A percentile compares a stretch with the other conserved stretches of the same genome.
phyloP scores from a whole-genome alignment of 2,888 invertebrate species.

The Eilema griseolum region DNA sequence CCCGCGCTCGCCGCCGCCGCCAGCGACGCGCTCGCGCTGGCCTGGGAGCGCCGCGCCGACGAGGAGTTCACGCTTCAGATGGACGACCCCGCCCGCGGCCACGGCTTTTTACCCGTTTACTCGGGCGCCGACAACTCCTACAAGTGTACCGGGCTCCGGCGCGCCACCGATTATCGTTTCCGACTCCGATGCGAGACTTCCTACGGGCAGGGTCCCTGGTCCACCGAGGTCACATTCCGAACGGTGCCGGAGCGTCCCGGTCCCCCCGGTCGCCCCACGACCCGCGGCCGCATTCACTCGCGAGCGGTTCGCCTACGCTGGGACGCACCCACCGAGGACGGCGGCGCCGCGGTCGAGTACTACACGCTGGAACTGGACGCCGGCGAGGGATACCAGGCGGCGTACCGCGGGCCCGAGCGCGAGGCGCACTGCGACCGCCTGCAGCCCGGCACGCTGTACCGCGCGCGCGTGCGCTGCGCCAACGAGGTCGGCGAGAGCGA shows the following conservation, averaged over 20 bases:
- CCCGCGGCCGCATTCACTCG: constrained; percentile 94
- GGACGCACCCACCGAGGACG: constrained; percentile 92
- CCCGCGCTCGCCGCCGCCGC: constrained; percentile 90
- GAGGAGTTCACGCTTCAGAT: constrained; percentile 94
- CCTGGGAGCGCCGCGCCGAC: constrained; percentile 93
- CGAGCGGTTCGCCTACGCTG: constrained; percentile 93
- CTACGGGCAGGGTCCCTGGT: constrained; percentile 94
- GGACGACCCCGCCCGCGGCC: constrained; percentile 90
- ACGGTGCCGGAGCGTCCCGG: constrained; percentile 93
- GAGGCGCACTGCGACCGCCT: constrained; percentile 94
- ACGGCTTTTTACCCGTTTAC: constrained; percentile 93
- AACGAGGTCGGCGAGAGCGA: constrained; percentile 92
- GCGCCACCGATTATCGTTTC: constrained; percentile 94
- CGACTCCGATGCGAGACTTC: constrained; percentile 93
- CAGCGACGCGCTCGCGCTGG: constrained; percentile 89
- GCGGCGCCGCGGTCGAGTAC: constrained; percentile 90
- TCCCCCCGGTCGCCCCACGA: constrained; percentile 91
- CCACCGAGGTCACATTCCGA: constrained; percentile 91
- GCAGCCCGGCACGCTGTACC: constrained; percentile 93
- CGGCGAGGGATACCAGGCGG: constrained; percentile 90
- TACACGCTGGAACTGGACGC: constrained; percentile 91
- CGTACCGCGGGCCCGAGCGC: constrained; percentile 92
- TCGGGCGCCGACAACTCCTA: constrained; percentile 91
- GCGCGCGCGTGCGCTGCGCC: constrained; percentile 91
- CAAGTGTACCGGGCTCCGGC: constrained; percentile 89